phyloP scores from a whole-genome alignment of 2,113 vertebrate genomes.

The Toxotes jaculatrix region DNA sequence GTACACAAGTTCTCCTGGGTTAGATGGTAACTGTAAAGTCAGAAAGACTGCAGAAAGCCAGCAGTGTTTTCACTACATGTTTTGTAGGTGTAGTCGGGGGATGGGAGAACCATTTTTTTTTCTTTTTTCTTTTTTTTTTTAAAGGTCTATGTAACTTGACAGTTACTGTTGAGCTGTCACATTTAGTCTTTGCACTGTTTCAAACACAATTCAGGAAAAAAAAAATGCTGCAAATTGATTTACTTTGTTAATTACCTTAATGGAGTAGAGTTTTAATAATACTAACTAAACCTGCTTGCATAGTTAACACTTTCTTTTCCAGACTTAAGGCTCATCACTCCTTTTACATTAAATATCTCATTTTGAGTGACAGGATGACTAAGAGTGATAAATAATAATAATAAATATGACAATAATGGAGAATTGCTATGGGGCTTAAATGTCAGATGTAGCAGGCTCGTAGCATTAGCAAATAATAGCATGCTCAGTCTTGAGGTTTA shows the following conservation, averaged over 20 bases:
- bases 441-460: background rate
- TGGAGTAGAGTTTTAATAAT: background rate
- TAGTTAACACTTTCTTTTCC: background rate
- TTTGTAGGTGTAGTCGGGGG: background rate
- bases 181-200: background rate
- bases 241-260: background rate
- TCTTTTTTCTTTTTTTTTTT: too few species aligned
- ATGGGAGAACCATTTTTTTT: background rate
- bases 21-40: background rate
- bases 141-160: background rate
- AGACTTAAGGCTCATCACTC: background rate
- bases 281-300: background rate
- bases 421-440: background rate
- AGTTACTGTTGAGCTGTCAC: background rate
- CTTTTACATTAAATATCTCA: background rate
- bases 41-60: background rate
- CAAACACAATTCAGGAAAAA: background rate
- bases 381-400: too few species aligned
- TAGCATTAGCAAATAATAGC: constrained; percentile 29
- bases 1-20: background rate
- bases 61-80: background rate
- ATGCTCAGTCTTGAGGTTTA: constrained; percentile 13
- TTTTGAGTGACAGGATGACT: background rate
- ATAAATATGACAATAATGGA: background rate
- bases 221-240: background rate